Base-by-base conservation (phyloP, 2,888 invertebrate species). In the Argynnis bischoffii region DNA sequence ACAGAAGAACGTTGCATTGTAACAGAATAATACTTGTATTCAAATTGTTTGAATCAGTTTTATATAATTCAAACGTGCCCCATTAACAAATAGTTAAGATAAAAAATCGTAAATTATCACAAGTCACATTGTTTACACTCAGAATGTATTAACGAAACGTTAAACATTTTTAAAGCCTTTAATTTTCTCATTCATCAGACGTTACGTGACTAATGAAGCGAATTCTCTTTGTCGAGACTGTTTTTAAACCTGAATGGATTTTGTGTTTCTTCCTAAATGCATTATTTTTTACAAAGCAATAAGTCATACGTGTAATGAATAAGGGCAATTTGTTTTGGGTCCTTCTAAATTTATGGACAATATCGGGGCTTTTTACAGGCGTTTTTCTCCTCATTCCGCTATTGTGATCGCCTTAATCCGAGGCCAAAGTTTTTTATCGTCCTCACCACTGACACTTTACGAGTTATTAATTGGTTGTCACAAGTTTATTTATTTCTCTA, bases 401-500 rank as follows among this genome's bases (percentile, higher is more conserved):
- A 88, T 92, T 91, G 90, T 90, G 86, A 87, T 84, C 88, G 84
- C 86, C 87, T 89, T 90, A 89, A 84, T 85, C 81, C 81, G 76
- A 72, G 75, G 79, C 75, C 80, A 81, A 83, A 83, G 84, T 81
- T 87, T 87, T 91, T 91, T 90, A 87, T 88, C 84, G 83, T 88
- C 82, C 85, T 88, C 83, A 86, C 85, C 88, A 88, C 82, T 91
- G 91, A 91, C 91, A 88, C 86, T 92, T 92, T 92, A 92, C 91
- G 91, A 92, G 92, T 91, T 93, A 93, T 93, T 93, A 93, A 93
- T 93, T 92, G 92, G 89, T 88, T 91, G 93, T 92, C 93, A 88
- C 82, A 81, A 82, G 83, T 87, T 90, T 91, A 91, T 93, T 92
- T 92, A 92, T 92, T 89, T 90, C 90, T 90, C 89, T 92, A 92